These are phyloP conservation scores for Pseudotriccus pelzelni DNA, from an alignment of 2,797 vertebrate species.

Conservation along the genomic window DNA sequence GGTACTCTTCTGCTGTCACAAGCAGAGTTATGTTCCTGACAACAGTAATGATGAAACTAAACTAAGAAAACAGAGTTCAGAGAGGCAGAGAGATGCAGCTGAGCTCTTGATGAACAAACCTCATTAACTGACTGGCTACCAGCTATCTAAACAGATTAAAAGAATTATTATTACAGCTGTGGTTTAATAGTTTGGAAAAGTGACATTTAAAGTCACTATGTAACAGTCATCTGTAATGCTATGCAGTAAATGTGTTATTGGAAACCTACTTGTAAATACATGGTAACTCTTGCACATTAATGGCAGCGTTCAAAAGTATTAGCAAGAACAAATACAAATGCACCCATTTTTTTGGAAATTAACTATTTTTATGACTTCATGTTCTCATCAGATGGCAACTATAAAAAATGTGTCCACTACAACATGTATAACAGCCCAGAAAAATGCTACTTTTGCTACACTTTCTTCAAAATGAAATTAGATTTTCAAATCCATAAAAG, in stretches of 20 bases:
- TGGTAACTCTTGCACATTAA: not conserved
- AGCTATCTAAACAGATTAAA: constrained; percentile 8
- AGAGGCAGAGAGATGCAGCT: not conserved
- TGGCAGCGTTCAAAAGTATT: not conserved
- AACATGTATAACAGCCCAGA: not conserved
- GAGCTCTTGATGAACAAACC: constrained; percentile 4
- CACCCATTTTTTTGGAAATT: not conserved
- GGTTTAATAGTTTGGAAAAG: constrained; percentile 3
- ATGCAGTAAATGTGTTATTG: not conserved
- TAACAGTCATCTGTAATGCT: not conserved
- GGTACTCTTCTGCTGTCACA: constrained; percentile 1
- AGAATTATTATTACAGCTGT: not conserved
- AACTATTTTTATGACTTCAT: not conserved
- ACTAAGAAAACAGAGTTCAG: not conserved
- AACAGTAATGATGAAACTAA: not conserved
- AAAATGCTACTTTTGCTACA: not conserved
- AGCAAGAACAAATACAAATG: not conserved
- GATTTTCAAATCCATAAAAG: not conserved
- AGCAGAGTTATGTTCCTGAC: not conserved
- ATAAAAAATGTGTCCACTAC: not conserved
- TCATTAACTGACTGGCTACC: not conserved
- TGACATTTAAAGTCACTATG: not conserved
- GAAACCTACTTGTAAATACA: not conserved
- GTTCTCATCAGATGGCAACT: not conserved
- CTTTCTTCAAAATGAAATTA: not conserved